Evolutionary conservation across 2,888 invertebrate species (phyloP).

Genomic region (Beris morrisii): DNA sequence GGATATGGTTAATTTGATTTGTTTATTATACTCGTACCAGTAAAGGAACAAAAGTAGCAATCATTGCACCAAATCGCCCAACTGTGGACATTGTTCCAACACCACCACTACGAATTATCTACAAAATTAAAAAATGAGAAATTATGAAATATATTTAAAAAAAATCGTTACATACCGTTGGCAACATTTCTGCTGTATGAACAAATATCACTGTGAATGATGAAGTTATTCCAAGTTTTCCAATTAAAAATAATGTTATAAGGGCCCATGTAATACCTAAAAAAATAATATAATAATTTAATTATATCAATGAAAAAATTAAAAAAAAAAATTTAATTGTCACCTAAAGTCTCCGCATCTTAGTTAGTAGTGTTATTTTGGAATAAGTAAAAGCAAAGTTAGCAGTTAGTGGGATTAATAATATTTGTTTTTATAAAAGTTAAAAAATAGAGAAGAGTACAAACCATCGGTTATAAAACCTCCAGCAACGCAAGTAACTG

Average conservation of each 20-base stretch:
- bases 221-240: constrained; percentile 66
- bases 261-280: constrained; percentile 60
- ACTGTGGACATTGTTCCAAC: constrained; percentile 64
- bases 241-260: constrained; percentile 62
- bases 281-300: constrained; percentile 29
- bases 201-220: constrained; percentile 67
- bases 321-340: constrained; percentile 10
- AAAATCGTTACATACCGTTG: constrained; percentile 46
- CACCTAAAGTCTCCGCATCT: neutral
- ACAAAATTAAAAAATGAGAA: constrained; percentile 19
- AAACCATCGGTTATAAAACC: constrained; percentile 59
- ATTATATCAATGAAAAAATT: constrained; percentile 20
- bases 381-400: neutral
- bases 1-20: neutral
- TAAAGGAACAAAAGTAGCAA: constrained; percentile 65
- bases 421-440: neutral
- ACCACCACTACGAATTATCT: constrained; percentile 61
- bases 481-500: constrained; percentile 60
- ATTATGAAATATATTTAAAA: neutral
- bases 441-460: constrained; percentile 1
- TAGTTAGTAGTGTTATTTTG: neutral
- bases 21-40: constrained; percentile 54
- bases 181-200: constrained; percentile 58
- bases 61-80: constrained; percentile 63
- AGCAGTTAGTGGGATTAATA: neutral